Evolutionary conservation across 35 echinoderm and acorn worm species (phyloP).

Genomic region (Ophioderma brevispina): DNA sequence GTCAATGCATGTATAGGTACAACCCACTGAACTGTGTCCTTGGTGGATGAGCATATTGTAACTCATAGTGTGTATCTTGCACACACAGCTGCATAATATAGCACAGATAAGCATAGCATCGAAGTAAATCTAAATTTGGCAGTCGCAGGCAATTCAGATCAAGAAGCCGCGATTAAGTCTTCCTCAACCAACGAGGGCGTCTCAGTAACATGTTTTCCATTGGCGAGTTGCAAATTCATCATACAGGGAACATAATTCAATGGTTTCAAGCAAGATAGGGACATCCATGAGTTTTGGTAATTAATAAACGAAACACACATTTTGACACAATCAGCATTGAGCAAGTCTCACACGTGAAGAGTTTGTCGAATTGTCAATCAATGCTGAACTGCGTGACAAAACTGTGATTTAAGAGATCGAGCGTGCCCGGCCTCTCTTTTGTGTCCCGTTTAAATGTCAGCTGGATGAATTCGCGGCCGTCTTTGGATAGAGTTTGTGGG

Average conservation of each 20-base stretch:
- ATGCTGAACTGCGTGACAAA: conserved; percentile 81
- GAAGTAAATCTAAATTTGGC: not conserved
- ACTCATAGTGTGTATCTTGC: too few species aligned
- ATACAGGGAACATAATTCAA: not conserved
- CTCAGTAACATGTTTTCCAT: not conserved
- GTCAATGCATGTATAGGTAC: too few species aligned
- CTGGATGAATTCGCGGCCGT: conserved; percentile 64
- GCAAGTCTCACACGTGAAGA: not conserved
- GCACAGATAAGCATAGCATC: not conserved
- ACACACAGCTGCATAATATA: not conserved
- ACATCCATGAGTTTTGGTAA: too few species aligned
- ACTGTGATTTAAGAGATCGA: conserved; percentile 65
- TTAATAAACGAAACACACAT: not conserved
- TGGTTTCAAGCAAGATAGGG: not conserved
- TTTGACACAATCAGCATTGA: not conserved
- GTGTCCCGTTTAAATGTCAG: conserved; percentile 62
- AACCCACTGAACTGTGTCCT: too few species aligned
- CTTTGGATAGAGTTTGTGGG: conserved; percentile 65
- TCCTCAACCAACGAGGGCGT: not conserved
- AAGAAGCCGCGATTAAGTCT: not conserved
- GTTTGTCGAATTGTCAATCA: conserved; percentile 19
- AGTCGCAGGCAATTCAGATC: not conserved
- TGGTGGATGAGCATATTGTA: too few species aligned
- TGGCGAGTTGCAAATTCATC: not conserved
- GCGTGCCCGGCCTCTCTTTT: conserved; percentile 71